Conservation (phyloP, 2,888 invertebrate species). For the Ferrisia virgata region DNA sequence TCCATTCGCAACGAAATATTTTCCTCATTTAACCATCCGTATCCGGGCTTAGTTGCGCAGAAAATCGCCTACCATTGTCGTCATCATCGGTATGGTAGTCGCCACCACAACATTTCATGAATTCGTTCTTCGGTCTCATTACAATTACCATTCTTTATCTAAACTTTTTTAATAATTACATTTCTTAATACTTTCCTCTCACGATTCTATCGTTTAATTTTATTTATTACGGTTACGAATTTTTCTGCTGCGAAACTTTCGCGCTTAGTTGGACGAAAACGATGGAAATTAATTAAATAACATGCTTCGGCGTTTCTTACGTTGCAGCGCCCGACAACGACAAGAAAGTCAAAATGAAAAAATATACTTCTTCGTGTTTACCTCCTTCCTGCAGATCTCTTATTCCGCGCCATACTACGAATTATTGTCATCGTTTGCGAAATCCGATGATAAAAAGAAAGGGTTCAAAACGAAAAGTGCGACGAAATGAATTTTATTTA, state of each 20-base stretch:
- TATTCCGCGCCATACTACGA: background rate
- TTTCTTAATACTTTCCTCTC: conserved; percentile 13
- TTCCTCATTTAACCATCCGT: too few species aligned
- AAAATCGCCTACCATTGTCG: too few species aligned
- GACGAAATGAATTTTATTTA: too few species aligned
- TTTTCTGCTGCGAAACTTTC: conserved; percentile 3
- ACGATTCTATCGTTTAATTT: conserved; percentile 23
- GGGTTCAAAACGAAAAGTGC: too few species aligned
- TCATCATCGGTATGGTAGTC: background rate
- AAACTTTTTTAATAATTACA: conserved; percentile 28
- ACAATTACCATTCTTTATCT: conserved; percentile 18
- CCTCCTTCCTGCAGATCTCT: too few species aligned
- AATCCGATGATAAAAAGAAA: too few species aligned
- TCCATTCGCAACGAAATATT: too few species aligned
- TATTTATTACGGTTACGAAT: conserved; percentile 1
- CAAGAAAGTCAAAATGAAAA: background rate
- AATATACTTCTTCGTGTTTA: background rate
- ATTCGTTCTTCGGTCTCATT: conserved; percentile 1
- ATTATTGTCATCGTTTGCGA: background rate
- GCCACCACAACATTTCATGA: too few species aligned
- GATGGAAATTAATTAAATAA: background rate
- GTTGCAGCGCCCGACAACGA: background rate
- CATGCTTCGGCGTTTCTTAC: background rate
- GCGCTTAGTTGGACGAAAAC: background rate
- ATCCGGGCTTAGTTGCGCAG: too few species aligned